Conservation (phyloP, 2,888 invertebrate species). For the Atherix ibis region DNA sequence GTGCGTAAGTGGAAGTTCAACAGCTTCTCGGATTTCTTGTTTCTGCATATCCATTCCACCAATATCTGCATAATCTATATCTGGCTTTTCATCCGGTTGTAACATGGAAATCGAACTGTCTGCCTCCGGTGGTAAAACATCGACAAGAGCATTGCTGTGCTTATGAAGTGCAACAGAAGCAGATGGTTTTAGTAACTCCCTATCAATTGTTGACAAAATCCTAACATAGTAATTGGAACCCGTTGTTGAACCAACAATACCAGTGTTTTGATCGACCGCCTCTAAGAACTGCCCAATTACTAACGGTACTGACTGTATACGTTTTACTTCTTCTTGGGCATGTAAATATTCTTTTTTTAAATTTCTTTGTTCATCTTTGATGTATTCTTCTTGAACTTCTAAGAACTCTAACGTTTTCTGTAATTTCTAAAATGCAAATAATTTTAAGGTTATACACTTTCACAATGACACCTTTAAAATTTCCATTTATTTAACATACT, state of each 20-base stretch:
- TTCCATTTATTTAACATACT: conserved; percentile 34
- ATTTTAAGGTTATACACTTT: conserved; percentile 7
- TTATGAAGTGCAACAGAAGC: conserved; percentile 98
- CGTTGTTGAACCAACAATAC: conserved; percentile 97
- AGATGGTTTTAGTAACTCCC: conserved; percentile 92
- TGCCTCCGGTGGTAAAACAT: conserved; percentile 96
- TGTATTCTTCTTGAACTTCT: conserved; percentile 98
- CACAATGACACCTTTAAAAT: neutral
- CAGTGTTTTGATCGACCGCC: conserved; percentile 98
- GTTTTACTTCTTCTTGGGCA: conserved; percentile 94
- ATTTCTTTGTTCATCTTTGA: conserved; percentile 98
- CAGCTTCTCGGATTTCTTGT: conserved; percentile 97
- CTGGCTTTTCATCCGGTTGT: conserved; percentile 93
- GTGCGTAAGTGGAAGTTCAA: conserved; percentile 93
- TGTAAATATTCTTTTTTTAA: conserved; percentile 97
- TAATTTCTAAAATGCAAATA: conserved; percentile 50
- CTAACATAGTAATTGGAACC: conserved; percentile 99
- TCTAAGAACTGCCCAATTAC: conserved; percentile 99
- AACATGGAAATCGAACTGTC: conserved; percentile 99
- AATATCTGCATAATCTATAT: conserved; percentile 92
- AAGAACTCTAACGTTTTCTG: conserved; percentile 93
- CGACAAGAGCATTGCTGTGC: conserved; percentile 98
- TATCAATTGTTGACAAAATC: conserved; percentile 93
- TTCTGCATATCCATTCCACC: conserved; percentile 99
- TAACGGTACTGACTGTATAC: conserved; percentile 96